Base-by-base conservation (phyloP, 2,888 invertebrate genomes). In the Diaprepes abbreviatus region DNA sequence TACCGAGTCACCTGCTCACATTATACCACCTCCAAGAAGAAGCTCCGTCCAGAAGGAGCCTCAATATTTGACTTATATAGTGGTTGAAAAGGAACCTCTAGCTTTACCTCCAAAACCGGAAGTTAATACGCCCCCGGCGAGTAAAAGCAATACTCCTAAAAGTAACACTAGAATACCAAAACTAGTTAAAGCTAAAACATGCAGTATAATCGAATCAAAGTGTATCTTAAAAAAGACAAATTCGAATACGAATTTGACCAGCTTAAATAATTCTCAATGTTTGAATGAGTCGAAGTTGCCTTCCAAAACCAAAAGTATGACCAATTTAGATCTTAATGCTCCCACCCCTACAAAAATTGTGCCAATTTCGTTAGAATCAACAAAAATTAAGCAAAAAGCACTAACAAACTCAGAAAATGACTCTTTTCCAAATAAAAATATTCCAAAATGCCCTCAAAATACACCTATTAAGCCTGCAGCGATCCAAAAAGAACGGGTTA, bases 181-280 rank as follows among this genome's bases (percentile, higher is more conserved):
- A 81, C 82, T 91, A 74, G 88, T 90, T 77, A 91, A 91, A 80
- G 89, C 91, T 0, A 90, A 90, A 79, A 91, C 91, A 74, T 90
- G 90, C 80, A 89, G 89, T 78, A 90, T 90, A 68, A 90, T 90
- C 60, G 90, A 90, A 81, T 90, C 90, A 0, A 87, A 89, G 70
- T 91, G 91, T 79, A 89, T 91, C 74, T 82, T 90, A 57, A 89
- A 90, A 79, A 89, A 89, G 79, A 83, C 86, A 7, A 85, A 85
- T 76, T 88, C 88, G 2, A 85, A 86, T 76, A 84, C 87, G 0
- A 82, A 82, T 74, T 81, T 69, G 1, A 9, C 21, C 12, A 28
- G 28, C 5, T 9, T 31, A 16, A 50, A 3, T 28, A 52, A 35
- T 6, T 14, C 38, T 12, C 7, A 16, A 21, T 7, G 16, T 21